These are phyloP conservation scores for Bugulina stolonifera DNA, from an alignment of 2,888 invertebrate genomes.

Conservation along the genomic window DNA sequence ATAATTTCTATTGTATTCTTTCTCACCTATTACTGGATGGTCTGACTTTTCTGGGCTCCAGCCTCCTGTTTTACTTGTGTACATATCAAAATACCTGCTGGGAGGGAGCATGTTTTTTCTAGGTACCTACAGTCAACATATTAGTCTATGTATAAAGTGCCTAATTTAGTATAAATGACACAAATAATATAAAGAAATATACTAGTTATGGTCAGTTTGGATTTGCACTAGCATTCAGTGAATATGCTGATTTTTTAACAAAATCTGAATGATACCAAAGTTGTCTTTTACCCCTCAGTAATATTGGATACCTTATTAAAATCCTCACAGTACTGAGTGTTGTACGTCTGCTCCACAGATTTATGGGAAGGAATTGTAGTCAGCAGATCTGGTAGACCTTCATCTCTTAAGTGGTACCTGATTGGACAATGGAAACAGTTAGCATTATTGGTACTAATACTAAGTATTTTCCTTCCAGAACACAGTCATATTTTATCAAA, in stretches of 20 bases:
- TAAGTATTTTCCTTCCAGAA: background rate
- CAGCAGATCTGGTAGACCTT: background rate
- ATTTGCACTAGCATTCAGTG: no score
- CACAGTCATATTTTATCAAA: background rate
- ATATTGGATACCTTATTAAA: background rate
- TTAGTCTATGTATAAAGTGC: no score
- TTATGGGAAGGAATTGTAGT: background rate
- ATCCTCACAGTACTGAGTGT: slow-evolving; percentile 22
- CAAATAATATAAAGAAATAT: no score
- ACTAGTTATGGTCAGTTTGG: no score
- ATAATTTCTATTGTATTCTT: no score
- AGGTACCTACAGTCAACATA: background rate
- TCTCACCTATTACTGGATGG: background rate
- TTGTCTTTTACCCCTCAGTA: no score
- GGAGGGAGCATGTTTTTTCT: background rate
- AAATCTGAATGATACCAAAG: no score
- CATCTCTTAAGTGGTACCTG: slow-evolving; percentile 8
- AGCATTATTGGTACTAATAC: background rate
- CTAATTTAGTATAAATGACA: no score
- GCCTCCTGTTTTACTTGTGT: background rate
- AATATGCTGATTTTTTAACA: no score
- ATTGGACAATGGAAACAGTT: background rate
- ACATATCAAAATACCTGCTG: background rate
- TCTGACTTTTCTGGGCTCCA: background rate
- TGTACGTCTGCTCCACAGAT: background rate